Evolutionary conservation across 2,113 vertebrate species (phyloP).

Genomic region (Varanus komodoensis): DNA sequence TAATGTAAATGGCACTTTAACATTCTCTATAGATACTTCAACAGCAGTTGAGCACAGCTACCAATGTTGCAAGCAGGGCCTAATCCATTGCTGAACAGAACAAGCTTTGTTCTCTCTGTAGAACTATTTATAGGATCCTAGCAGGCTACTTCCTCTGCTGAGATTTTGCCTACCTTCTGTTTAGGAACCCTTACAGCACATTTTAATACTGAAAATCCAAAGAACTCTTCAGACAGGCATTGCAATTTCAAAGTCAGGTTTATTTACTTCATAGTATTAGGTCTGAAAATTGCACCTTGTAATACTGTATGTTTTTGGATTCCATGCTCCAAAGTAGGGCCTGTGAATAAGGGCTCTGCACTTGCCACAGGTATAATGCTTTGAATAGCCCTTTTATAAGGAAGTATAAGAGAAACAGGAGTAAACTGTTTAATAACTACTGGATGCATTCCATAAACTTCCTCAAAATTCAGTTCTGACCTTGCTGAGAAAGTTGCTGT

Average conservation of each 20-base stretch:
- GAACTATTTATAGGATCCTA: conserved; percentile 68
- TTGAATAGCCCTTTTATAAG: neutral
- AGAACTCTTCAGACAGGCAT: neutral
- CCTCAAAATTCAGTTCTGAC: neutral
- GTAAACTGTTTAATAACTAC: neutral
- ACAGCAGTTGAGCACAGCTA: conserved; percentile 65
- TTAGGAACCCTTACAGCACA: conserved; percentile 12
- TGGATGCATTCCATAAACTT: neutral
- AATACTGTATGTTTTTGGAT: neutral
- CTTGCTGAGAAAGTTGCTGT: neutral
- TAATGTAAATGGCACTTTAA: conserved; percentile 38
- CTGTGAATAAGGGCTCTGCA: neutral
- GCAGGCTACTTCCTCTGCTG: conserved; percentile 49
- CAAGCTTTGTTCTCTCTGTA: conserved; percentile 60
- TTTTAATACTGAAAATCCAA: neutral
- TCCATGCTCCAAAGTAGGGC: neutral
- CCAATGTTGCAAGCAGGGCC: conserved; percentile 56
- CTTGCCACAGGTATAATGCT: neutral
- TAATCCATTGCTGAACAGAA: conserved; percentile 67
- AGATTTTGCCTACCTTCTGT: conserved; percentile 46
- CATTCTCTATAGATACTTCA: conserved; percentile 42
- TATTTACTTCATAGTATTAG: no score
- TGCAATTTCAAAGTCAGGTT: neutral
- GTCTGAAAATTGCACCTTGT: neutral
- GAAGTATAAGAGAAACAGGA: neutral